Percentiles rank a stretch among this genome's conserved stretches.
phyloP scores from a whole-genome alignment of 2,888 invertebrate species.

The Nephrotoma flavescens region DNA sequence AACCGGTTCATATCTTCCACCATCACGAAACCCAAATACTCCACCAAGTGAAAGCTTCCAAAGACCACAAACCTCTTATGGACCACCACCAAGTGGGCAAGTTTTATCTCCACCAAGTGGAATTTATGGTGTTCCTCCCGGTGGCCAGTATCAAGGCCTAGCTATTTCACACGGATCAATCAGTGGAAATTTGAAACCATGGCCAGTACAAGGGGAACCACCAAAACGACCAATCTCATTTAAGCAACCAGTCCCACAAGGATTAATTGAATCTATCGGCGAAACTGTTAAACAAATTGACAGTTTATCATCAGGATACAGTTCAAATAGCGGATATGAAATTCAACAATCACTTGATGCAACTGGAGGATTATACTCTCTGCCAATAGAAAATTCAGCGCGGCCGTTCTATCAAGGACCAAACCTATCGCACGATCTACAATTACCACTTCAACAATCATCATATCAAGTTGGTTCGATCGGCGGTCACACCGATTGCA shows the following conservation, averaged over 20 bases:
- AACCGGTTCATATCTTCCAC: neutral
- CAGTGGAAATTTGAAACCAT: slow-evolving; percentile 21
- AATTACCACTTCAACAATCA: neutral
- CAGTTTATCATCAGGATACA: slow-evolving; percentile 22
- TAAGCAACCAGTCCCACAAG: slow-evolving; percentile 57
- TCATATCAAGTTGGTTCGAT: neutral
- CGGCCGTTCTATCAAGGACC: slow-evolving; percentile 22
- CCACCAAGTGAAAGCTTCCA: slow-evolving; percentile 27
- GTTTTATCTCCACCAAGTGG: slow-evolving; percentile 39
- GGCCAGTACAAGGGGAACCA: slow-evolving; percentile 19
- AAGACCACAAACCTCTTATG: slow-evolving; percentile 20
- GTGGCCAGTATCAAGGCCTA: slow-evolving; percentile 30
- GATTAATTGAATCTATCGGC: slow-evolving; percentile 49
- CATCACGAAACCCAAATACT: neutral
- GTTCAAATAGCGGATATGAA: slow-evolving; percentile 23
- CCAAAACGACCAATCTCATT: slow-evolving; percentile 50
- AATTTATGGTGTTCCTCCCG: slow-evolving; percentile 44
- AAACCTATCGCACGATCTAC: slow-evolving; percentile 15
- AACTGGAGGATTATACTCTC: slow-evolving; percentile 18
- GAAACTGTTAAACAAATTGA: slow-evolving; percentile 48
- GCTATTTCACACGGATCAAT: slow-evolving; percentile 23
- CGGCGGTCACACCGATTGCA: slow-evolving; percentile 18
- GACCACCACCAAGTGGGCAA: slow-evolving; percentile 40
- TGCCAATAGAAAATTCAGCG: slow-evolving; percentile 16
- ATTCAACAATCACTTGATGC: slow-evolving; percentile 35